phyloP scores from a whole-genome alignment of 2,797 vertebrate species.

The Caiman crocodilus region DNA sequence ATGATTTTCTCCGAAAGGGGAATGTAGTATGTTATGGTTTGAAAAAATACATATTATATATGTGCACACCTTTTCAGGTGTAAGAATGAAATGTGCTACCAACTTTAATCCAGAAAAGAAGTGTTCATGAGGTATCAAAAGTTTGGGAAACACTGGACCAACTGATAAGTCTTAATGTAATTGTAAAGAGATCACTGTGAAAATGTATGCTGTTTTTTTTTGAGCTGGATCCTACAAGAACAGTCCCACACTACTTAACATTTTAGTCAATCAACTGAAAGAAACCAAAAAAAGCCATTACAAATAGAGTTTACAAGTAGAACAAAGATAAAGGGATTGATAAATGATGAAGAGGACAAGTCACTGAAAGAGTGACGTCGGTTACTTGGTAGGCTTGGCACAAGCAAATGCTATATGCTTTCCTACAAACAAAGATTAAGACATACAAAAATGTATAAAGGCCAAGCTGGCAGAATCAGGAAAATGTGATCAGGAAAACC shows the following conservation, averaged over 20 bases:
- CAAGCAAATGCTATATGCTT: neutral
- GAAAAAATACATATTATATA: accelerated
- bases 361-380: neutral
- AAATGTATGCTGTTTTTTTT: neutral
- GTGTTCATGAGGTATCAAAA: neutral
- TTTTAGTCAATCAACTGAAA: neutral
- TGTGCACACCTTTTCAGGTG: neutral
- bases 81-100: neutral
- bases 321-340: neutral
- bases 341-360: neutral
- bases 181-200: neutral
- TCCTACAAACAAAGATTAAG: neutral
- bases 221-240: neutral
- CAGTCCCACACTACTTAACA: neutral
- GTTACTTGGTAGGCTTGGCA: neutral
- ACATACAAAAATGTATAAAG: neutral
- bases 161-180: neutral
- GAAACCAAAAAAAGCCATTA: neutral
- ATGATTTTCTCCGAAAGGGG: no score
- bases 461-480: neutral
- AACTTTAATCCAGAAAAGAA: no score
- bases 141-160: neutral
- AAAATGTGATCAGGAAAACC: no score
- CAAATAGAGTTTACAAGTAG: neutral
- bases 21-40: neutral